phyloP scores from a whole-genome alignment of 2,113 vertebrate species.

The Pachypanchax playfairii region DNA sequence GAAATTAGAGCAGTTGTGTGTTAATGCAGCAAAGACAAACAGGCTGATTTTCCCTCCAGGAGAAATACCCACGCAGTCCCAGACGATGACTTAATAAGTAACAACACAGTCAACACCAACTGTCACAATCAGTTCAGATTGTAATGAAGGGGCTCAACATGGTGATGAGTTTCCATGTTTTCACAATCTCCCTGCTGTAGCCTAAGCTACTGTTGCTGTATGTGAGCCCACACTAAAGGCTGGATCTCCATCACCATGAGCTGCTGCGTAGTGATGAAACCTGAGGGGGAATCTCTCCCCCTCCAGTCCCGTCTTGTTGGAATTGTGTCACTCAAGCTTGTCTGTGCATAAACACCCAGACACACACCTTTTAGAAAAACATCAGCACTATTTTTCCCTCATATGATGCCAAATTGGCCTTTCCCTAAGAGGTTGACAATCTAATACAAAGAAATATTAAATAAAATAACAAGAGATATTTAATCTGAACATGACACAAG shows the following conservation, averaged over 20 bases:
- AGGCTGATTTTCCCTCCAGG: slow-evolving; percentile 34
- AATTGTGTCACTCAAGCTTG: slow-evolving; percentile 26
- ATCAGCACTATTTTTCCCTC: slow-evolving; percentile 2
- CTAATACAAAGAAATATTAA: neutral
- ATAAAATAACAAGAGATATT: neutral
- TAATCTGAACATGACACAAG: neutral
- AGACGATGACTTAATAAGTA: slow-evolving; percentile 28
- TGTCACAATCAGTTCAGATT: neutral
- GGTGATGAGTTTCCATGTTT: slow-evolving; percentile 23
- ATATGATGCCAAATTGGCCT: slow-evolving; percentile 26
- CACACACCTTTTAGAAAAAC: slow-evolving; percentile 64
- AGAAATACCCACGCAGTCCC: slow-evolving; percentile 17
- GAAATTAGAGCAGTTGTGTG: slow-evolving; percentile 59
- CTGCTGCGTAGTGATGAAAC: slow-evolving; percentile 38
- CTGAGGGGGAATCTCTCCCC: slow-evolving; percentile 10
- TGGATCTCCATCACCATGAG: slow-evolving; percentile 33
- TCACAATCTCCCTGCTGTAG: slow-evolving; percentile 23
- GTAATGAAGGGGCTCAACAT: neutral
- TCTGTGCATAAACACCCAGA: slow-evolving; percentile 19
- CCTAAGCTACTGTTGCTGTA: slow-evolving; percentile 63
- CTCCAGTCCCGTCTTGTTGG: slow-evolving; percentile 55
- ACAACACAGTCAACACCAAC: neutral
- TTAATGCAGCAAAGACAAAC: slow-evolving; percentile 63
- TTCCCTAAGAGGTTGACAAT: slow-evolving; percentile 40
- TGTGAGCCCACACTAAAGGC: slow-evolving; percentile 30